Conservation (phyloP, 2,888 invertebrate species). For the Microctonus brassicae region DNA sequence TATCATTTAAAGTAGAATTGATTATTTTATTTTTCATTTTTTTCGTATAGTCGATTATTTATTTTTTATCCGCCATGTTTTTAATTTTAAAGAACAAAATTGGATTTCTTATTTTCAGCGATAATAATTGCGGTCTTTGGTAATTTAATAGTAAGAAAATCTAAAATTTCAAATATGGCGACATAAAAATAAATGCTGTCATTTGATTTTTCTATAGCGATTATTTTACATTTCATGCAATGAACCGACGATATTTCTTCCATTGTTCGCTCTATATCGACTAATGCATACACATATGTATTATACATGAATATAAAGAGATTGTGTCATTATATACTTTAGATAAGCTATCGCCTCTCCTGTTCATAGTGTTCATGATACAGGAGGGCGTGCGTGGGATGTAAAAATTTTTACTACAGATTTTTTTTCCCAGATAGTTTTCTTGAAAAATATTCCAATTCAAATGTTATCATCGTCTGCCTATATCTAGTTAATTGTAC, state of each 20-base stretch:
- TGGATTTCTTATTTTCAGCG: too few species aligned
- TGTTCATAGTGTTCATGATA: slow-evolving; percentile 1
- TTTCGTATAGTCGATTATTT: too few species aligned
- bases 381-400: neutral
- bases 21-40: too few species aligned
- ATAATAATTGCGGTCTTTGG: too few species aligned
- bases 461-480: neutral
- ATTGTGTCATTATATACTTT: neutral
- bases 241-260: neutral
- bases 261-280: neutral
- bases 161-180: too few species aligned
- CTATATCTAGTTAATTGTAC: neutral
- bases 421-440: neutral
- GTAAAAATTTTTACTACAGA: neutral
- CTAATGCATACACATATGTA: neutral
- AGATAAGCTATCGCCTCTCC: slow-evolving; percentile 16
- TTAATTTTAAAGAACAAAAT: too few species aligned
- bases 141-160: too few species aligned
- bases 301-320: neutral
- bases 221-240: neutral
- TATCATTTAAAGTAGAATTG: too few species aligned
- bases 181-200: neutral
- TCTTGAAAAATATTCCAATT: neutral
- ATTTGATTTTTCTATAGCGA: neutral
- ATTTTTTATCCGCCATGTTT: too few species aligned